phyloP scores from a whole-genome alignment of 2,113 vertebrate genomes.

The Anhinga rufa region DNA sequence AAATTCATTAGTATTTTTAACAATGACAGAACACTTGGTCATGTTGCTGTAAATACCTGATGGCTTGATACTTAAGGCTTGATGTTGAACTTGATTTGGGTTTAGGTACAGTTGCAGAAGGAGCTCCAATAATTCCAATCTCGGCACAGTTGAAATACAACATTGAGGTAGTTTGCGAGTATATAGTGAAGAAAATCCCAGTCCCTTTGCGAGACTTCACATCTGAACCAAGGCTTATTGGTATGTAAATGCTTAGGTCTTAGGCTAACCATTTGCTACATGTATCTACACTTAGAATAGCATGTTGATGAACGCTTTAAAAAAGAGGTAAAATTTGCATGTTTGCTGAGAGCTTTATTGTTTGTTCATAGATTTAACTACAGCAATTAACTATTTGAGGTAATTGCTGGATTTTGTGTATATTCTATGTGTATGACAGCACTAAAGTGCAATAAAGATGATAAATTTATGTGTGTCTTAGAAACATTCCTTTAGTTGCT shows the following conservation, averaged over 20 bases:
- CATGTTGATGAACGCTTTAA: neutral
- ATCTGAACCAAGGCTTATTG: conserved; percentile 96
- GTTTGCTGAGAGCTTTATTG: neutral
- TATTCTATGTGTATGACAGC: neutral
- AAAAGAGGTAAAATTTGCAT: neutral
- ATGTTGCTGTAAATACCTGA: neutral
- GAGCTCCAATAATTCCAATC: conserved; percentile 97
- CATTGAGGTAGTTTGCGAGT: conserved; percentile 98
- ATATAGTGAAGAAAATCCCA: conserved; percentile 98
- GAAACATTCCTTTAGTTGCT: neutral
- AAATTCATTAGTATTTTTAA: neutral
- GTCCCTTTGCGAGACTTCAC: conserved; percentile 94
- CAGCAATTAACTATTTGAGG: neutral
- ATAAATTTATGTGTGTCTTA: neutral
- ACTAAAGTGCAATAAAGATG: neutral
- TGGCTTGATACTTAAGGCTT: neutral
- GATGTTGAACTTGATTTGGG: neutral
- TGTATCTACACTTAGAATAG: neutral
- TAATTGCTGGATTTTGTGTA: neutral
- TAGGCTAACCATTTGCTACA: neutral
- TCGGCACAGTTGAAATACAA: conserved; percentile 98
- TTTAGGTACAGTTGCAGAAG: conserved; percentile 95
- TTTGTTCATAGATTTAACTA: neutral
- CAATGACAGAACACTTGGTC: neutral
- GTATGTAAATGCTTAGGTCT: conserved; percentile 64